Evolutionary conservation across 1,140 invertebrate species (phyloP).

Genomic region (Campoletis sonorensis): DNA sequence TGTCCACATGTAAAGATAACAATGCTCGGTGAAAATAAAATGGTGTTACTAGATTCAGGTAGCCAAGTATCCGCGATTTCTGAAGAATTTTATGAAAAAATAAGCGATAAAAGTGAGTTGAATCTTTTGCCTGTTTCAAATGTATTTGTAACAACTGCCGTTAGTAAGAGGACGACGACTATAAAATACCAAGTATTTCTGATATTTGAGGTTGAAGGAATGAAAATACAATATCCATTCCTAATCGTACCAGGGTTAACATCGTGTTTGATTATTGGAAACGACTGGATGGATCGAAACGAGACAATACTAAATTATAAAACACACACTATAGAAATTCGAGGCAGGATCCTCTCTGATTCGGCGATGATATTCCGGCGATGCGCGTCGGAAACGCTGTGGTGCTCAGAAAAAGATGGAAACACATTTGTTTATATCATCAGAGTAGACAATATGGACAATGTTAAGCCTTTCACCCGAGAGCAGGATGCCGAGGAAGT

Average conservation of each 20-base stretch:
- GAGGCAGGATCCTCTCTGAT: background rate
- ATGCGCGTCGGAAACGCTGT: background rate
- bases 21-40: constrained; percentile 3
- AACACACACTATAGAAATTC: background rate
- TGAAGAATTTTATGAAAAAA: constrained; percentile 45
- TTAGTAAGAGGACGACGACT: constrained; percentile 51
- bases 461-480: no score
- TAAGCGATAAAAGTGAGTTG: constrained; percentile 32
- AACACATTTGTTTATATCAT: constrained; percentile 42
- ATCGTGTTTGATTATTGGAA: no score
- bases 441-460: background rate
- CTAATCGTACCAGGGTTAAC: constrained; percentile 46
- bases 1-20: constrained; percentile 35
- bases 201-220: constrained; percentile 28
- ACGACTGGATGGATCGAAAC: constrained; percentile 51
- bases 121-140: constrained; percentile 49
- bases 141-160: constrained; percentile 41
- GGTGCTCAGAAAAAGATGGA: constrained; percentile 18
- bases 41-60: constrained; percentile 49
- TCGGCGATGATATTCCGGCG: constrained; percentile 29
- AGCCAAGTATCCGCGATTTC: constrained; percentile 55
- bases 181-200: constrained; percentile 52
- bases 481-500: no score
- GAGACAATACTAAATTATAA: constrained; percentile 49
- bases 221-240: constrained; percentile 27